Evolutionary conservation across 2,888 invertebrate species (phyloP).

Genomic region (Melinopterus prodromus): DNA sequence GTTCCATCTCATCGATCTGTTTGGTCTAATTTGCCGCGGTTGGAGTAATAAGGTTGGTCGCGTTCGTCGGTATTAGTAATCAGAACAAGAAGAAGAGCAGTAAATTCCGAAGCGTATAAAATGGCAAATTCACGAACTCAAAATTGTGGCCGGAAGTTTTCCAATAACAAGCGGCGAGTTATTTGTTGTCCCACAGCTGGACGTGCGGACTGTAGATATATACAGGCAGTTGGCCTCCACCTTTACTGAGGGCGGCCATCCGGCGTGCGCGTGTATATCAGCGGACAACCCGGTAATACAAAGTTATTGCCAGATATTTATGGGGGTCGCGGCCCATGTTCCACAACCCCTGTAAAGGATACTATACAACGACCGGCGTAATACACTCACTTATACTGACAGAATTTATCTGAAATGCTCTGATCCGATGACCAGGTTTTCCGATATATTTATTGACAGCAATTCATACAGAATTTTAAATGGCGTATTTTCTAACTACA

Average conservation of each 20-base stretch:
- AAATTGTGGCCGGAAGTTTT: conserved; percentile 53
- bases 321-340: conserved; percentile 29
- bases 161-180: conserved; percentile 53
- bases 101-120: conserved; percentile 49
- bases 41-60: too few relatives aligned
- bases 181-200: conserved; percentile 49
- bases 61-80: too few relatives aligned
- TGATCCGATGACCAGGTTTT: neutral
- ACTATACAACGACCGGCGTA: neutral
- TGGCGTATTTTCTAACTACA: too few relatives aligned
- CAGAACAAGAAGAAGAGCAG: conserved; percentile 35
- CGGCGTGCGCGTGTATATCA: conserved; percentile 21
- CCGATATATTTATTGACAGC: too few relatives aligned
- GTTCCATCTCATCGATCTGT: too few relatives aligned
- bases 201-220: neutral
- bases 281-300: conserved; percentile 40
- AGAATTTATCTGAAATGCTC: neutral
- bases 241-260: neutral
- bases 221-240: neutral
- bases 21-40: too few relatives aligned
- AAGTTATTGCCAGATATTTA: conserved; percentile 46
- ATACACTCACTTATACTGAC: neutral
- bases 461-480: too few relatives aligned
- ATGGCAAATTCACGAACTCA: conserved; percentile 48
- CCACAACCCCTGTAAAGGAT: neutral